phyloP scores from a whole-genome alignment of 2,113 vertebrate species.

The Erythrocercus mccallii region DNA sequence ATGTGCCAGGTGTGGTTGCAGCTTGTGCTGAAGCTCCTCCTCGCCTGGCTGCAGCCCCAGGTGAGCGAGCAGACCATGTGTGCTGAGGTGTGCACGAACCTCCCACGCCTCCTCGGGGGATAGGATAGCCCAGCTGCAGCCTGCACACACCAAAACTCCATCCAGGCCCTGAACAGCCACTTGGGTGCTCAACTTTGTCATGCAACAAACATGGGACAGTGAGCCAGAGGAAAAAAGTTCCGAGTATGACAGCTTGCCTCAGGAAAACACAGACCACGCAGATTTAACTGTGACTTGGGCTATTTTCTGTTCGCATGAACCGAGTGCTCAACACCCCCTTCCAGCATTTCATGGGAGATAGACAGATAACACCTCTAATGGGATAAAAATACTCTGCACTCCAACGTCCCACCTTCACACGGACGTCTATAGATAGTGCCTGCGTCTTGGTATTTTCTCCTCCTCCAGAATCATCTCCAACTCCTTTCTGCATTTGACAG shows the following conservation, averaged over 20 bases:
- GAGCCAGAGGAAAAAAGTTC: background rate
- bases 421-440: constrained; percentile 47
- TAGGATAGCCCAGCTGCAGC: background rate
- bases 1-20: constrained; percentile 20
- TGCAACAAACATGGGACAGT: background rate
- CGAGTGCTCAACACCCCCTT: constrained; percentile 11
- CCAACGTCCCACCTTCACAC: constrained; percentile 62
- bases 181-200: background rate
- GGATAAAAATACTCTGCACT: constrained; percentile 64
- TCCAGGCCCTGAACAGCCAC: background rate
- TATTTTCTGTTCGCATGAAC: background rate
- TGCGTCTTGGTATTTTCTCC: constrained; percentile 43
- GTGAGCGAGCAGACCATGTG: background rate
- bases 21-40: background rate
- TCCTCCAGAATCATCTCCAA: constrained; percentile 32
- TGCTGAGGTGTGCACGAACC: background rate
- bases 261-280: constrained; percentile 6
- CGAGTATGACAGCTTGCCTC: background rate
- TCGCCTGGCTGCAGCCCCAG: background rate
- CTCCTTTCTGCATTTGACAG: constrained; percentile 34
- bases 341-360: constrained; percentile 50
- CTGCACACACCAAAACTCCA: background rate
- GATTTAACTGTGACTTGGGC: background rate
- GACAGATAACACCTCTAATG: constrained; percentile 52
- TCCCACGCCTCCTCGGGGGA: accelerated